Conservation (phyloP, 2,797 vertebrate genomes). For the Diplodus puntazzo region DNA sequence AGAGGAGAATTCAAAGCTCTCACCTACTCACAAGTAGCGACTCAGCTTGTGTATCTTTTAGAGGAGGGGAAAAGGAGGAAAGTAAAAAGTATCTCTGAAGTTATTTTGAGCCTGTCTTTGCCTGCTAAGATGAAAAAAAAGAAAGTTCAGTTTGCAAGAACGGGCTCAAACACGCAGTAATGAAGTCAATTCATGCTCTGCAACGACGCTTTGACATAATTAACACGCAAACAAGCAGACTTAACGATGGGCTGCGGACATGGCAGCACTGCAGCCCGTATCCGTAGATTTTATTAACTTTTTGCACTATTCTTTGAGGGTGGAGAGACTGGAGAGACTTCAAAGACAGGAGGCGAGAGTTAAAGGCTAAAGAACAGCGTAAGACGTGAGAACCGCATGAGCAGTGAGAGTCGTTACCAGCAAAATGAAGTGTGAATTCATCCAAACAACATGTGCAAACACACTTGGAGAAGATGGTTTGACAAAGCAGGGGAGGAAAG, state of each 20-base stretch:
- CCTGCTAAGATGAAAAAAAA: slow-evolving; percentile 6
- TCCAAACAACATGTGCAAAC: not conserved
- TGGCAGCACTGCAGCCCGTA: not conserved
- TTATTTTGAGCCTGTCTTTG: slow-evolving; percentile 36
- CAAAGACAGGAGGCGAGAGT: not conserved
- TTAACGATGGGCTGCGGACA: slow-evolving; percentile 9
- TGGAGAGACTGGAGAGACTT: slow-evolving; percentile 16
- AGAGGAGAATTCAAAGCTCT: slow-evolving; percentile 30
- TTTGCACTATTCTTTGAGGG: not conserved
- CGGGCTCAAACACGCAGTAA: slow-evolving; percentile 2
- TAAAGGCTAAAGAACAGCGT: slow-evolving; percentile 18
- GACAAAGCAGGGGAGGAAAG: not conserved
- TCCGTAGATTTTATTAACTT: not conserved
- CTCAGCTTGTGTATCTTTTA: slow-evolving; percentile 4
- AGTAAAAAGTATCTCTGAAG: slow-evolving; percentile 34
- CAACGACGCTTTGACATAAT: not conserved
- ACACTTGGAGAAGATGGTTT: not conserved
- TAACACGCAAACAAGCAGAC: not conserved
- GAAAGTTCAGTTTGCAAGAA: not conserved
- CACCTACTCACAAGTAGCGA: slow-evolving; percentile 11
- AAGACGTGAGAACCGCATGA: slow-evolving; percentile 4
- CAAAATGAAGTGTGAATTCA: slow-evolving; percentile 32
- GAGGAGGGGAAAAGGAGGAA: not conserved
- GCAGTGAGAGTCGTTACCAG: slow-evolving; percentile 13
- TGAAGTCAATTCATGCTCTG: slow-evolving; percentile 25